Conservation (phyloP, 2,888 invertebrate genomes). For the Pegoplata infirma region DNA sequence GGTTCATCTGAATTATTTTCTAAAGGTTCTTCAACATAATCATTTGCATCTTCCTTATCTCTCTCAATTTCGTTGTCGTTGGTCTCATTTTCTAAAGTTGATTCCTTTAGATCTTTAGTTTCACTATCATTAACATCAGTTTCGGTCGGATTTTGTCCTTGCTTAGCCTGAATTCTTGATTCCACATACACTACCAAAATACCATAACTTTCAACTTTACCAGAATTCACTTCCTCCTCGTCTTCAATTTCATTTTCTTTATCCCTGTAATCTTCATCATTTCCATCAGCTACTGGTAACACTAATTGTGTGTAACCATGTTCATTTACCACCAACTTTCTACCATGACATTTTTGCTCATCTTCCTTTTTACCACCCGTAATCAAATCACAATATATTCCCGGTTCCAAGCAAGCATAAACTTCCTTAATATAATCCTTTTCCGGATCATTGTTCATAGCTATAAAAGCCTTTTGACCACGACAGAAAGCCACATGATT, state of each 20-base stretch:
- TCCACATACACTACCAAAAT: slow-evolving; percentile 83
- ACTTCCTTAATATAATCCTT: slow-evolving; percentile 79
- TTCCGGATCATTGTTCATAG: slow-evolving; percentile 84
- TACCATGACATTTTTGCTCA: slow-evolving; percentile 58
- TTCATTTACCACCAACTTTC: slow-evolving; percentile 58
- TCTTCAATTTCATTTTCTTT: slow-evolving; percentile 25
- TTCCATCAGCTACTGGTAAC: slow-evolving; percentile 46
- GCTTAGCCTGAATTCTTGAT: slow-evolving; percentile 74
- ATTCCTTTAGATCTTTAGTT: not conserved
- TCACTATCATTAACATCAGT: not conserved
- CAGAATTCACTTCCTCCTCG: slow-evolving; percentile 69
- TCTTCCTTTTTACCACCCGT: slow-evolving; percentile 63
- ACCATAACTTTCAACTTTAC: slow-evolving; percentile 78
- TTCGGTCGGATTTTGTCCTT: not conserved
- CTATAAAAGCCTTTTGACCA: slow-evolving; percentile 86
- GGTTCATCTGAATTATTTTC: not conserved
- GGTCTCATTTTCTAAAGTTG: not conserved
- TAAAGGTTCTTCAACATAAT: not conserved
- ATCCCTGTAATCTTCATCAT: slow-evolving; percentile 64
- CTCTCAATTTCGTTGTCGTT: not conserved
- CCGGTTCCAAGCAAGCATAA: slow-evolving; percentile 84
- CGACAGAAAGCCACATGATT: slow-evolving; percentile 91
- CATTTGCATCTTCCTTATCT: not conserved
- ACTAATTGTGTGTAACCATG: slow-evolving; percentile 51
- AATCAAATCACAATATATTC: slow-evolving; percentile 86